These are phyloP conservation scores for Glaucomys volans DNA, from an alignment of 2,113 vertebrate species.

Conservation along the genomic window DNA sequence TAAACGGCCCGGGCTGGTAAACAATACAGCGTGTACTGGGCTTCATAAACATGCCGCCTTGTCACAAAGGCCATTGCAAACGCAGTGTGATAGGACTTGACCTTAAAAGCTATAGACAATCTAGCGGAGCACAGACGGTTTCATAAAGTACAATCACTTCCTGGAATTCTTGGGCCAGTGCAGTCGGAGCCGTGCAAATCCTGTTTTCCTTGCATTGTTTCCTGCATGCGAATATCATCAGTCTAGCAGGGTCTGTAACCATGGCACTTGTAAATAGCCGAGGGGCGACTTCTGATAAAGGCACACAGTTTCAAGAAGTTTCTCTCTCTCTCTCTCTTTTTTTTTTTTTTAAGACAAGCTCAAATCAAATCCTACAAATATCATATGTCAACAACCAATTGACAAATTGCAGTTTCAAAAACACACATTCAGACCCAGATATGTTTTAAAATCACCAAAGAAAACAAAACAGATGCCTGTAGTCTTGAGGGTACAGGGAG, in stretches of 20 bases:
- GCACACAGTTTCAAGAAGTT: conserved; percentile 75
- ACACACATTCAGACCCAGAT: not conserved
- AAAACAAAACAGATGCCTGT: not conserved
- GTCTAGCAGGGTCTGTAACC: conserved; percentile 91
- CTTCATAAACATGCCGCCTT: conserved; percentile 89
- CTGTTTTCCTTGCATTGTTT: conserved; percentile 99
- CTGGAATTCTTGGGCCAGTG: conserved; percentile 98
- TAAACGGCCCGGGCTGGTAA: conserved; percentile 81
- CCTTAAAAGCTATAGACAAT: conserved; percentile 94
- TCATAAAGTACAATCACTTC: conserved; percentile 99
- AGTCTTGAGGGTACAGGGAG: not conserved
- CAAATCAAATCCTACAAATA: conserved; percentile 54
- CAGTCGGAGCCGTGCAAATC: conserved; percentile 98
- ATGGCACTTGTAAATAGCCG: conserved; percentile 89
- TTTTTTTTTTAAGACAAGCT: conserved; percentile 49
- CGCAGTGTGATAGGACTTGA: conserved; percentile 87
- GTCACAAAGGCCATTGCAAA: conserved; percentile 92
- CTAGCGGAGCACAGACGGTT: conserved; percentile 94
- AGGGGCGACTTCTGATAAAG: conserved; percentile 86
- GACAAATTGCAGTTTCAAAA: conserved; percentile 59
- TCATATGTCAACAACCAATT: conserved; percentile 37
- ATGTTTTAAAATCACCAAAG: conserved; percentile 1
- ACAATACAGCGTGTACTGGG: conserved; percentile 90
- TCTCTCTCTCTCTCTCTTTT: not conserved
- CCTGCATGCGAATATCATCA: conserved; percentile 93